These are phyloP conservation scores for Dipodomys spectabilis DNA, from an alignment of 2,113 vertebrate genomes.

Conservation along the genomic window DNA sequence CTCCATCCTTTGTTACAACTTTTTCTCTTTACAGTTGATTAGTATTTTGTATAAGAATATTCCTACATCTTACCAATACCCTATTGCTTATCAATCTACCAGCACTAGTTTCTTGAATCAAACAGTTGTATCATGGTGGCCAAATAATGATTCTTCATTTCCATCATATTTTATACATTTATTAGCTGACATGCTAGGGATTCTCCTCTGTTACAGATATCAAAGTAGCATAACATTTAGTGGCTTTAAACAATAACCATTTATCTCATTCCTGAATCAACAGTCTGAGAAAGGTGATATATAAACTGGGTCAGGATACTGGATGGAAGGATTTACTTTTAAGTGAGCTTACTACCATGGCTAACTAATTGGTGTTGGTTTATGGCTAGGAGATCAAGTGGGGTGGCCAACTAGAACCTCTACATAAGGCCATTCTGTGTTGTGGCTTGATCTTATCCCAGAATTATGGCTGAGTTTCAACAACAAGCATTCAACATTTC, in stretches of 20 bases:
- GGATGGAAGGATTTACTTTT: neutral
- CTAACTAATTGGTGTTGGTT: conserved; percentile 7
- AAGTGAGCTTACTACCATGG: neutral
- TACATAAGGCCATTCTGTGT: neutral
- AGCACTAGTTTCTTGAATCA: conserved; percentile 32
- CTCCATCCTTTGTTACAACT: neutral
- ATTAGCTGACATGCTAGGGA: conserved; percentile 5
- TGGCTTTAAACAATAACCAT: neutral
- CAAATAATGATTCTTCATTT: conserved; percentile 44
- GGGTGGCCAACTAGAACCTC: neutral
- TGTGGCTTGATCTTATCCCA: conserved; percentile 33
- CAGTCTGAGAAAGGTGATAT: conserved; percentile 6
- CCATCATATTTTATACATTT: conserved; percentile 13
- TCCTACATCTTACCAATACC: neutral
- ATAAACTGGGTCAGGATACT: neutral
- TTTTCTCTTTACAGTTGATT: conserved; percentile 32
- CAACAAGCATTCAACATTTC: neutral
- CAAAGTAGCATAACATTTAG: neutral
- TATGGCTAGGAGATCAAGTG: neutral
- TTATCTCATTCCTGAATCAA: neutral
- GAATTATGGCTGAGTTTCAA: conserved; percentile 14
- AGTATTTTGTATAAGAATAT: conserved; percentile 22
- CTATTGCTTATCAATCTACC: neutral
- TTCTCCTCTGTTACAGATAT: neutral
- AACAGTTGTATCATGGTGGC: neutral